Evolutionary conservation across 2,113 vertebrate species (phyloP), one percentile per base, ranked within the genome.

Genomic region (Chionomys nivalis): DNA sequence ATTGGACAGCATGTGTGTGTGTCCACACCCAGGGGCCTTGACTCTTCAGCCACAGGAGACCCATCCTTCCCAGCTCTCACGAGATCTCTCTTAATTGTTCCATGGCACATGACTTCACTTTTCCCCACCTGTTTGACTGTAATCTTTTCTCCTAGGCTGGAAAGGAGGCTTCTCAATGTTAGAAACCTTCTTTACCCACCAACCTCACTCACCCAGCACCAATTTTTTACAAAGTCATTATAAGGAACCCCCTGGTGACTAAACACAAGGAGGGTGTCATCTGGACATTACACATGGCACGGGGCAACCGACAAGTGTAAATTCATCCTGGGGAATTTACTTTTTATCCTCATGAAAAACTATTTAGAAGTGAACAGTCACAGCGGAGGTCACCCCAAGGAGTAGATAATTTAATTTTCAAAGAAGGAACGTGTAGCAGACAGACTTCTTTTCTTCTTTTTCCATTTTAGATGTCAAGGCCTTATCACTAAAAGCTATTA

Each of bases 51-150:
- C 24, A 68, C 39, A 95, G 28, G 68, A 2, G 3, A 12, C 19
- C 1, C 3, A 11, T n/a, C 24, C 6, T 7, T n/a, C 11, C 5
- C 14, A 19, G 39, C 4, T 21, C 3, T 42, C 11, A 33, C 0
- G 5, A n/a, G 16, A 12, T 66, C 44, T 49, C 49, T 77, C 83
- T 26, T 47, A 33, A 31, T 5, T 55, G 31, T 36, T 21, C 65
- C 23, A 3, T 1, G 17, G 10, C 16, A n/a, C n/a, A 5, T 21
- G 3, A 44, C 23, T 63, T 42, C 10, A 24, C 73, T 33, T 2
- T 19, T 42, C 4, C 49, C 36, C 31, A 72, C 26, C 17, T 28
- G 28, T 49, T 1, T 11, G 23, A 31, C 28, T 44, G 10, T 6
- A 14, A 0, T 10, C 31, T 87, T 73, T 78, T 31, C 61, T 66